Conservation (phyloP, 2,113 vertebrate genomes). For the Colistium nudipinnis region DNA sequence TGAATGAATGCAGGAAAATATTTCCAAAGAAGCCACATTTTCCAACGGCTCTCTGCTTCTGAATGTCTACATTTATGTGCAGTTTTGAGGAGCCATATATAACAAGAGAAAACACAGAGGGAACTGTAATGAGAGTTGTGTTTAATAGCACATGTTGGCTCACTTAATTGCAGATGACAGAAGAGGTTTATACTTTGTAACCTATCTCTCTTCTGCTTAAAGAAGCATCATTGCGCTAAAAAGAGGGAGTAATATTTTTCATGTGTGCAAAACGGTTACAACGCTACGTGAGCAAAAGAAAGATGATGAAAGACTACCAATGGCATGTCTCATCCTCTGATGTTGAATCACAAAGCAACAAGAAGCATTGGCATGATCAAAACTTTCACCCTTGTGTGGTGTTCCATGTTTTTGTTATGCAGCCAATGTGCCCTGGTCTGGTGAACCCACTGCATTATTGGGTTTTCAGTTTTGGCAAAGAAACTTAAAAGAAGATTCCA, state of each 20-base stretch:
- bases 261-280: neutral
- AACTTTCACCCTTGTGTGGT: too few species aligned
- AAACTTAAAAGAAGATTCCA: too few species aligned
- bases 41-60: conserved; percentile 1
- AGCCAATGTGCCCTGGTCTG: too few species aligned
- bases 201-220: neutral
- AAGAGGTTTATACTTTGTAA: neutral
- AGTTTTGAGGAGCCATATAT: conserved; percentile 12
- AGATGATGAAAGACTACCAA: neutral
- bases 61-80: conserved; percentile 33
- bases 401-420: too few species aligned
- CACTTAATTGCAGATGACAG: conserved; percentile 9
- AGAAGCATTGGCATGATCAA: neutral
- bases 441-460: too few species aligned
- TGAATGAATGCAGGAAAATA: neutral
- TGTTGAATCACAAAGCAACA: neutral
- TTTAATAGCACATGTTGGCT: conserved; percentile 10
- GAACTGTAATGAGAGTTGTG: conserved; percentile 19
- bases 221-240: neutral
- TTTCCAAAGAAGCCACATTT: neutral
- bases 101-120: conserved; percentile 46
- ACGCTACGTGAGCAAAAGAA: neutral
- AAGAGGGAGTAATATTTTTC: neutral
- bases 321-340: neutral
- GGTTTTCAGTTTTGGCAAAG: too few species aligned